Evolutionary conservation across 2,888 invertebrate genomes (phyloP).

Genomic region (Oscheius onirici): DNA sequence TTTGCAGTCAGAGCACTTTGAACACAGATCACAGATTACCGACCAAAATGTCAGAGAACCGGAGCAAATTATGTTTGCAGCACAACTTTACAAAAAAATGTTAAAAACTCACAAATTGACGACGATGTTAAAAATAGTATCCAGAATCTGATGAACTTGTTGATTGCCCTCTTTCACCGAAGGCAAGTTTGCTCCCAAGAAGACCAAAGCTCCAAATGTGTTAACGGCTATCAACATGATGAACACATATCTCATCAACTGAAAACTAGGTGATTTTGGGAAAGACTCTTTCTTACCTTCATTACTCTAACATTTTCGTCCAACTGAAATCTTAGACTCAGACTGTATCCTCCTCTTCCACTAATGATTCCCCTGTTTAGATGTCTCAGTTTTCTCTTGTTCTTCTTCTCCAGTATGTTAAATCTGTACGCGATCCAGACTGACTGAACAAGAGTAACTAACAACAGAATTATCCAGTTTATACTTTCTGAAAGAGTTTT

Average conservation of each 20-base stretch:
- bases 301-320: slow-evolving; percentile 12
- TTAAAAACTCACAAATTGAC: slow-evolving; percentile 16
- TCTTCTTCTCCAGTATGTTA: neutral
- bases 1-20: too few relatives aligned
- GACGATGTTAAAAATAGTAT: slow-evolving; percentile 15
- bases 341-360: slow-evolving; percentile 7
- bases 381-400: neutral
- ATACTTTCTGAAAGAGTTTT: neutral
- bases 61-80: too few relatives aligned
- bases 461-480: slow-evolving; percentile 1
- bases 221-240: slow-evolving; percentile 16
- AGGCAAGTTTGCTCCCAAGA: neutral
- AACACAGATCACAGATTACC: too few relatives aligned
- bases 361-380: neutral
- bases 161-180: neutral
- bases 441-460: neutral
- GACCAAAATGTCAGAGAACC: too few relatives aligned
- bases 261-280: neutral
- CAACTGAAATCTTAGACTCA: slow-evolving; percentile 22
- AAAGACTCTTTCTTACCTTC: neutral
- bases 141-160: neutral
- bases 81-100: too few relatives aligned
- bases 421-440: neutral
- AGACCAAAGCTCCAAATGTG: neutral
- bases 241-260: slow-evolving; percentile 16